A percentile compares a stretch with the other conserved stretches of the same genome.
Conservation (phyloP, 2,888 invertebrate genomes). For the Drosophila cognata region DNA sequence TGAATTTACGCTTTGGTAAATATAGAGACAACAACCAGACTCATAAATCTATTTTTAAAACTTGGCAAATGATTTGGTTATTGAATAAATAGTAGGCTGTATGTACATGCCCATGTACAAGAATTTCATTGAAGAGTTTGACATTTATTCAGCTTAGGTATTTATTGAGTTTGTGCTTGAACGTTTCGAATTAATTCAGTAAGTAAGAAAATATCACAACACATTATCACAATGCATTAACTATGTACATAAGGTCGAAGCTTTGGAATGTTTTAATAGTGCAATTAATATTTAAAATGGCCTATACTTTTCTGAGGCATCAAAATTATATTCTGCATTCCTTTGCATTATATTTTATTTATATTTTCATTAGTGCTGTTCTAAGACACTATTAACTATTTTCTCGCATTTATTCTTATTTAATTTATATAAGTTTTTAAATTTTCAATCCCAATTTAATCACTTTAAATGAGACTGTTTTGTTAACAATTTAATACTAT, state of each 20-base stretch:
- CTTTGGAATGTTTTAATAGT: neutral
- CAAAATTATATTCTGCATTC: conserved; percentile 9
- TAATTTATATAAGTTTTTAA: neutral
- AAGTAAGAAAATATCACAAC: neutral
- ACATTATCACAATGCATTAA: neutral
- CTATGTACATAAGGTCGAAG: neutral
- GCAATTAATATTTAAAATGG: neutral
- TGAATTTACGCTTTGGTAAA: conserved; percentile 9
- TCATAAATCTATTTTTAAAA: conserved; percentile 43
- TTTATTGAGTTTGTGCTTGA: neutral
- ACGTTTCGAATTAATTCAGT: neutral
- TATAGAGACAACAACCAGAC: conserved; percentile 8
- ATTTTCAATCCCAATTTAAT: neutral
- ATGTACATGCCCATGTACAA: conserved; percentile 6
- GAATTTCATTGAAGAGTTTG: neutral
- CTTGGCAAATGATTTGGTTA: conserved; percentile 36
- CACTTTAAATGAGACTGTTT: neutral
- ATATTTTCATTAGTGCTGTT: conserved; percentile 7
- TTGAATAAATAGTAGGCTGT: conserved; percentile 16
- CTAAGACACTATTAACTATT: conserved; percentile 11
- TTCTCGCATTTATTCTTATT: neutral
- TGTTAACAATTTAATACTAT: neutral
- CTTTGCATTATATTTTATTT: conserved; percentile 11
- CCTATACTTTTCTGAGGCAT: neutral
- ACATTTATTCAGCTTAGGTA: neutral